Evolutionary conservation across 2,797 vertebrate genomes (phyloP).

Genomic region (Danio kyathit): DNA sequence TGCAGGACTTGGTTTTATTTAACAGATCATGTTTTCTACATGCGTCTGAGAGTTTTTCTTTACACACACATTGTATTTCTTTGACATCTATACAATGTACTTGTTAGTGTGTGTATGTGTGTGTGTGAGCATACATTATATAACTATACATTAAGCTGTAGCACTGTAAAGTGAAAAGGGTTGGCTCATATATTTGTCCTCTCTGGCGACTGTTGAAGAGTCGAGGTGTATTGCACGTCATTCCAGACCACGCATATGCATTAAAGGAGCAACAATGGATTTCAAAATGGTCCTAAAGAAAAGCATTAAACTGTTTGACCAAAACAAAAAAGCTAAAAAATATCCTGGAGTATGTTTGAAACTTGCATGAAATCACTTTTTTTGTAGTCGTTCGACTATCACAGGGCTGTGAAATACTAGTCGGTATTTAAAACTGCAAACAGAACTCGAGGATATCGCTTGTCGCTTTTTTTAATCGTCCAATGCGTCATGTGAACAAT

Average conservation of each 20-base stretch:
- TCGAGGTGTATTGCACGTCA: not conserved
- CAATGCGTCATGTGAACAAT: not conserved
- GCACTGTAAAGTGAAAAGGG: constrained; percentile 48
- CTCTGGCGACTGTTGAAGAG: constrained; percentile 38
- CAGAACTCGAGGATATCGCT: not conserved
- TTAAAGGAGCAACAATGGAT: not conserved
- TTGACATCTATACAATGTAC: constrained; percentile 48
- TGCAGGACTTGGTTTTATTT: constrained; percentile 51
- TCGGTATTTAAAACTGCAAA: not conserved
- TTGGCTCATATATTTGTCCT: constrained; percentile 61
- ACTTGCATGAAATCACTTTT: not conserved
- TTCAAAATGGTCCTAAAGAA: not conserved
- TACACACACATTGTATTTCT: constrained; percentile 53
- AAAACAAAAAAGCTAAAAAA: not conserved
- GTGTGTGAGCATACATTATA: constrained; percentile 12
- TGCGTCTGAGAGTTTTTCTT: constrained; percentile 42
- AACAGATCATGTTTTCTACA: constrained; percentile 57
- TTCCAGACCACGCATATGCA: not conserved
- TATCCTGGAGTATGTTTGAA: not conserved
- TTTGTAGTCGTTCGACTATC: not conserved
- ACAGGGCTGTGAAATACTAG: not conserved
- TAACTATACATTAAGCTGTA: constrained; percentile 52
- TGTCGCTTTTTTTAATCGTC: not conserved
- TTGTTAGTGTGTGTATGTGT: constrained; percentile 35
- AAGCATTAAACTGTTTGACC: not conserved